phyloP scores from a whole-genome alignment of 2,888 invertebrate species.

The Periphyllus acericola region DNA sequence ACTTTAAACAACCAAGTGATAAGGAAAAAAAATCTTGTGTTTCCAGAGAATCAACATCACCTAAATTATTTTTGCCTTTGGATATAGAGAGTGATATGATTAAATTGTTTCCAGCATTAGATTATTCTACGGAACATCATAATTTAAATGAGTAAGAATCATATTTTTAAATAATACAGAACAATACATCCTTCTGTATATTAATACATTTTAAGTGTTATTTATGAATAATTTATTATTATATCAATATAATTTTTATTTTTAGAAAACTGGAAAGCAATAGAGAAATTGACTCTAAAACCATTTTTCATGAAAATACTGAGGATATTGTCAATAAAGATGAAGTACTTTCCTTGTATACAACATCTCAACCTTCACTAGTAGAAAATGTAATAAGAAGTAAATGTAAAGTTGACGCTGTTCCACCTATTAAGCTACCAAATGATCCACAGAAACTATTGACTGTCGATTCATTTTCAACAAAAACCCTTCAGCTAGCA shows the following conservation, averaged over 20 bases:
- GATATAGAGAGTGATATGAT: conserved; percentile 46
- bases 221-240: background rate
- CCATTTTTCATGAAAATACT: background rate
- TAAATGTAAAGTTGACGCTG: background rate
- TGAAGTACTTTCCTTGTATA: background rate
- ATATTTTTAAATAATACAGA: background rate
- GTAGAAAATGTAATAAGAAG: background rate
- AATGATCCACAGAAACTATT: background rate
- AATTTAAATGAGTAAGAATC: conserved; percentile 36
- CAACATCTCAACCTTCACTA: background rate
- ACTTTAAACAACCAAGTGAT: conserved; percentile 3
- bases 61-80: conserved; percentile 35
- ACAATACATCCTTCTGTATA: background rate
- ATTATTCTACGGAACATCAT: conserved; percentile 37
- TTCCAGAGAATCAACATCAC: conserved; percentile 29
- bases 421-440: background rate
- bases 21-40: conserved; percentile 11
- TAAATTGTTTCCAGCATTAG: conserved; percentile 39
- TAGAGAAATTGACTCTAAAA: background rate
- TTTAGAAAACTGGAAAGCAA: conserved; percentile 16
- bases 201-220: background rate
- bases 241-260: background rate
- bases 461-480: background rate
- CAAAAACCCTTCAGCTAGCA: background rate
- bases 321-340: background rate